Conservation (phyloP, 2,113 vertebrate genomes). For the Prunella fulvescens region DNA sequence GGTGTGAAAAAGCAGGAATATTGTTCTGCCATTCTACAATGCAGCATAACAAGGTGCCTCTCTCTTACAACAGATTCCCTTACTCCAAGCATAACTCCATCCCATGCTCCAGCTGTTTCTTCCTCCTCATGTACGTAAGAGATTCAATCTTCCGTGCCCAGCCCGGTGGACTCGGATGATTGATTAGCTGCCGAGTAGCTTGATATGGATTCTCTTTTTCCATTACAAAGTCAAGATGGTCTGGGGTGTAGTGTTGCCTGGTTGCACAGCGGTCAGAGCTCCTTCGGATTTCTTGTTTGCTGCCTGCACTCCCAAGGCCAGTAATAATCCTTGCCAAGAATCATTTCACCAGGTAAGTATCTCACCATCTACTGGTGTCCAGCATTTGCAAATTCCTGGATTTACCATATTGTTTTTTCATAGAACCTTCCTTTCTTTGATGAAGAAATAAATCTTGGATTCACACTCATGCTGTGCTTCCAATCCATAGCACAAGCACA, state of each 20-base stretch:
- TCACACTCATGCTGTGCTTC: background rate
- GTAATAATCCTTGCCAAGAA: background rate
- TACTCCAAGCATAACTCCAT: background rate
- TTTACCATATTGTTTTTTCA: background rate
- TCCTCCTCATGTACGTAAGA: background rate
- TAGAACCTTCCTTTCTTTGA: background rate
- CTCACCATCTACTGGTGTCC: background rate
- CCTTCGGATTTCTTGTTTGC: background rate
- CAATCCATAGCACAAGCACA: background rate
- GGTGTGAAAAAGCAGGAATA: background rate
- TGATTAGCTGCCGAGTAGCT: background rate
- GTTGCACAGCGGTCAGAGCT: background rate
- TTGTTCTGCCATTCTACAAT: background rate
- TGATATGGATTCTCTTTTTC: conserved; percentile 16
- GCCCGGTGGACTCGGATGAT: background rate
- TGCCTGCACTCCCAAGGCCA: background rate
- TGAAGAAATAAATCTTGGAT: background rate
- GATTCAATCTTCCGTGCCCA: background rate
- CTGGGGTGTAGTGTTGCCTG: background rate
- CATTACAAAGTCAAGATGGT: background rate
- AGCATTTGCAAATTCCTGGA: background rate
- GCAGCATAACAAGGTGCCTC: background rate
- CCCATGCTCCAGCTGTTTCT: background rate
- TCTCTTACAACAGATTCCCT: background rate
- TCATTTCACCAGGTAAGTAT: background rate